Evolutionary conservation across 2,888 invertebrate genomes (phyloP).

Genomic region (Smittia sp.): DNA sequence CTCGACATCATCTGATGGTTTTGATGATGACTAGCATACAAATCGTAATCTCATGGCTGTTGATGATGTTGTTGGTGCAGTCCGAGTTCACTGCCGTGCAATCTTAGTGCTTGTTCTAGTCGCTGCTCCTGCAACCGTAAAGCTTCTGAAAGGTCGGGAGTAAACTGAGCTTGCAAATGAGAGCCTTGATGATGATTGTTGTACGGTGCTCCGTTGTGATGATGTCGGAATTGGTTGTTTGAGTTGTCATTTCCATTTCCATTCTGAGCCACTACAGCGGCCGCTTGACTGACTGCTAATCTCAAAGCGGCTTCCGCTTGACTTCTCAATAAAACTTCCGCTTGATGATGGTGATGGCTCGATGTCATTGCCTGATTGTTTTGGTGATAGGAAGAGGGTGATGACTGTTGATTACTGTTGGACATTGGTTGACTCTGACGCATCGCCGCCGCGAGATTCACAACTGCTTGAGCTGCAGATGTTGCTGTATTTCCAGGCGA

Average conservation of each 20-base stretch:
- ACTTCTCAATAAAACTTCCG: constrained; percentile 75
- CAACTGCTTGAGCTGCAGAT: constrained; percentile 67
- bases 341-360: constrained; percentile 55
- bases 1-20: constrained; percentile 34
- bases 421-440: constrained; percentile 53
- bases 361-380: not conserved
- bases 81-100: constrained; percentile 58
- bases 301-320: constrained; percentile 83
- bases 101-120: constrained; percentile 75
- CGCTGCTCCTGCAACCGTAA: constrained; percentile 73
- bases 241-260: constrained; percentile 42
- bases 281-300: constrained; percentile 73
- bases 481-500: constrained; percentile 55
- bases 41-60: constrained; percentile 36
- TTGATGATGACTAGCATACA: constrained; percentile 18
- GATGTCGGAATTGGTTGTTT: constrained; percentile 28
- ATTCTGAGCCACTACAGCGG: constrained; percentile 55
- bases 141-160: constrained; percentile 70
- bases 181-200: constrained; percentile 43
- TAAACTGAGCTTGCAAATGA: constrained; percentile 56
- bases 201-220: constrained; percentile 30
- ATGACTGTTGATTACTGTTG: constrained; percentile 46
- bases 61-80: constrained; percentile 37
- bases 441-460: constrained; percentile 75
- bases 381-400: constrained; percentile 2